Evolutionary conservation across 2,888 invertebrate genomes (phyloP).

Genomic region (Melanchra persicariae): DNA sequence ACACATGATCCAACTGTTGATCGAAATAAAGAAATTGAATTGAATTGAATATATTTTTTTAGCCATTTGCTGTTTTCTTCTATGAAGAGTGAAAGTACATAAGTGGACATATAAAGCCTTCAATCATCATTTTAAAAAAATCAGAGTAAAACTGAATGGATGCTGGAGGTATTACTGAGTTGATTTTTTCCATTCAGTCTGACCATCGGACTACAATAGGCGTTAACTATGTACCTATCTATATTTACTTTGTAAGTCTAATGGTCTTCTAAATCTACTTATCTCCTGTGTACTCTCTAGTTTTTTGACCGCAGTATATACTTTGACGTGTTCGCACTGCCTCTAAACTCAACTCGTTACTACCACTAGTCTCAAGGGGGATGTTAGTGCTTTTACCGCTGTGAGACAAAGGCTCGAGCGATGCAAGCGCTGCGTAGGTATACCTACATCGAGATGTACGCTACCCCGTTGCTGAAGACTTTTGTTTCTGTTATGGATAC

Average conservation of each 20-base stretch:
- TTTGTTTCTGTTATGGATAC: slow-evolving; percentile 35
- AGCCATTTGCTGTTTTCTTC: too few relatives aligned
- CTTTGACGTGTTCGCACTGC: slow-evolving; percentile 2
- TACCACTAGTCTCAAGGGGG: slow-evolving; percentile 37
- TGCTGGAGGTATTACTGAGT: too few relatives aligned
- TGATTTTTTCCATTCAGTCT: too few relatives aligned
- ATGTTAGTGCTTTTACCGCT: slow-evolving; percentile 54
- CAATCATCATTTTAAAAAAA: too few relatives aligned
- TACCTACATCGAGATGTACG: slow-evolving; percentile 15
- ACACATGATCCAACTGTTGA: too few relatives aligned
- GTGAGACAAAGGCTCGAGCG: slow-evolving; percentile 51
- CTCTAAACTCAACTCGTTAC: slow-evolving; percentile 54
- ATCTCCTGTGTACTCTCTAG: not conserved
- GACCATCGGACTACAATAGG: too few relatives aligned
- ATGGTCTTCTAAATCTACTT: not conserved
- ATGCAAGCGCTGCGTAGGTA: slow-evolving; percentile 37
- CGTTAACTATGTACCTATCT: too few relatives aligned
- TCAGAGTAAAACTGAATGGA: too few relatives aligned
- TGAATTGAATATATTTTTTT: too few relatives aligned
- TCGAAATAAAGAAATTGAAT: too few relatives aligned
- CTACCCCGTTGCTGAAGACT: slow-evolving; percentile 1
- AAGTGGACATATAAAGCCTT: not conserved
- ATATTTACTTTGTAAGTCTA: too few relatives aligned
- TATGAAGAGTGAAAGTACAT: not conserved
- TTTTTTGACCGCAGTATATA: not conserved